phyloP scores from a whole-genome alignment of 2,888 invertebrate species.

The Stenoptilia bipunctidactyla region DNA sequence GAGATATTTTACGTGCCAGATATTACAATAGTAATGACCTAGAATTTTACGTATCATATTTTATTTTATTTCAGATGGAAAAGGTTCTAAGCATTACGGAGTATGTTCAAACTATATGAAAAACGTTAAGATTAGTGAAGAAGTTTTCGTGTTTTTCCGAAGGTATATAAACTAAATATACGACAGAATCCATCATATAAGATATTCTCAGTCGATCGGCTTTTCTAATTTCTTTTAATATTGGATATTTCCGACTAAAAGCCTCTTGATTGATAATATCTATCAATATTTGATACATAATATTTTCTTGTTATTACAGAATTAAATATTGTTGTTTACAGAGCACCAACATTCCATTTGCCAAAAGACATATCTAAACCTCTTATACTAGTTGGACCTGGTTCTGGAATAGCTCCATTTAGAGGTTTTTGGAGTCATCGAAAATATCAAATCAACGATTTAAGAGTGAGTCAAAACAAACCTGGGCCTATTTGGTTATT shows the following conservation, averaged over 20 bases:
- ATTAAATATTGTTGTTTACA: constrained; percentile 46
- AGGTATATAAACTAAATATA: constrained; percentile 61
- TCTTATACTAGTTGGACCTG: constrained; percentile 89
- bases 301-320: no score
- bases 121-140: constrained; percentile 74
- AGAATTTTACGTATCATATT: not conserved
- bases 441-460: constrained; percentile 29
- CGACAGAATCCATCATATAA: not conserved
- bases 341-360: constrained; percentile 88
- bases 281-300: not conserved
- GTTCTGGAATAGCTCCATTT: constrained; percentile 95
- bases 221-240: not conserved
- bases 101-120: constrained; percentile 94
- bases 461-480: constrained; percentile 21
- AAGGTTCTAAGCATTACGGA: constrained; percentile 86
- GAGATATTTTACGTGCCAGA: not conserved
- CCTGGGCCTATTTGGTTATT: constrained; percentile 79
- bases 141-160: constrained; percentile 82
- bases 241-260: no score
- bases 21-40: not conserved
- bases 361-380: constrained; percentile 82
- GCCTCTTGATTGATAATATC: not conserved
- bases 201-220: constrained; percentile 4
- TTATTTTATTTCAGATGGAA: constrained; percentile 72
- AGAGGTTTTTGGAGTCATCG: constrained; percentile 94